These are phyloP conservation scores for Bombylius discolor DNA, from an alignment of 2,888 invertebrate species.

Conservation along the genomic window DNA sequence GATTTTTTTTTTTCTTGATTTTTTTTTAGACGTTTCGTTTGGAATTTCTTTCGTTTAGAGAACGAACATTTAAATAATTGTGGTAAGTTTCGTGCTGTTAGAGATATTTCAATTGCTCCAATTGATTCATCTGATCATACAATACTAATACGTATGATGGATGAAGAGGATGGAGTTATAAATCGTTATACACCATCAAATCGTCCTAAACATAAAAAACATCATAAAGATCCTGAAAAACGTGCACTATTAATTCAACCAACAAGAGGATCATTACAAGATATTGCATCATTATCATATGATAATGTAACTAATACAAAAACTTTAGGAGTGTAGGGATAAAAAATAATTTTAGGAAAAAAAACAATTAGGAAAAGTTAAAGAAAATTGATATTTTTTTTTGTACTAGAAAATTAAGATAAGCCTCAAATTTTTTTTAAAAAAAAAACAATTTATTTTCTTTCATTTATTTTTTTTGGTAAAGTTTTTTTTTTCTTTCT, in stretches of 20 bases:
- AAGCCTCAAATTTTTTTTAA: too few relatives aligned
- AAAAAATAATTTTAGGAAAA: too few relatives aligned
- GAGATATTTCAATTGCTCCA: conserved; percentile 93
- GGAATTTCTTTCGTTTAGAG: conserved; percentile 99
- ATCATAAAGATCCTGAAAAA: conserved; percentile 44
- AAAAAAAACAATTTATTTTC: too few relatives aligned
- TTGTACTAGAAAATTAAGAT: too few relatives aligned
- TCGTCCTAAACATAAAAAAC: conserved; percentile 44
- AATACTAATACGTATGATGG: conserved; percentile 88
- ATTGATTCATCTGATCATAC: conserved; percentile 87
- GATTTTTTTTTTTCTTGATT: not conserved
- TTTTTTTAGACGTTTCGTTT: conserved; percentile 69
- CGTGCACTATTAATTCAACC: conserved; percentile 40
- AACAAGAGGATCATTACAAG: conserved; percentile 27
- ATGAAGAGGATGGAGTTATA: conserved; percentile 75
- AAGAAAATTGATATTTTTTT: too few relatives aligned
- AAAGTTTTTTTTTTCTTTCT: not conserved
- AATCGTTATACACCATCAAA: conserved; percentile 53
- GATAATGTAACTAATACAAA: conserved; percentile 31
- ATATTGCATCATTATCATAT: conserved; percentile 21
- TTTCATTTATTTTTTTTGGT: too few relatives aligned
- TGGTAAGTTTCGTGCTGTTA: conserved; percentile 94
- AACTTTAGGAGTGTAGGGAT: not conserved
- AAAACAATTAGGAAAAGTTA: too few relatives aligned
- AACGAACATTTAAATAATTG: conserved; percentile 99